Base-by-base conservation (phyloP, 1,140 invertebrate genomes). In the Hormaphis cornu region DNA sequence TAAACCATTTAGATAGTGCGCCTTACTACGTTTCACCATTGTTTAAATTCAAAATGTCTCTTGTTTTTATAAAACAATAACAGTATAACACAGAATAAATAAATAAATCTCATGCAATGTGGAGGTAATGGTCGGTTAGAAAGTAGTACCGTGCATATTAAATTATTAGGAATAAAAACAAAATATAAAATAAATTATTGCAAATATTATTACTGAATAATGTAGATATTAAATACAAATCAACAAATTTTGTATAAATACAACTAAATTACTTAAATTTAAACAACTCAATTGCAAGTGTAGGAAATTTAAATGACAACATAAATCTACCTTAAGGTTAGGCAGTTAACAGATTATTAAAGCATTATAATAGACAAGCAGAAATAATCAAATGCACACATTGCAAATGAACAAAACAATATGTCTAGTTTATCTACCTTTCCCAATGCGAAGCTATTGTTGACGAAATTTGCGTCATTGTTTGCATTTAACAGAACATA, bases 351-450 rank as follows among this genome's bases (percentile, higher is more conserved):
- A 66, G 26, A 66, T 66, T n/a, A 16, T 66, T 48, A 66, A 46
- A 66, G 61, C 42, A 50, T 66, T 66, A 50, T 22, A 50, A 66
- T 66, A 66, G 61, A 66, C 28, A 66, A 66, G 61, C 61, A 66
- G 44, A 66, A 66, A 48, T 66, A 66, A 48, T 66, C 61, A n/a
- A 66, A 66, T 7, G 61, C 61, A 50, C 61, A 66, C 44, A 66
- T 66, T 50, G 28, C 44, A n/a, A 66, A 66, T 48, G 50, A 66
- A 66, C 61, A 66, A 14, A 66, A 46, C 18, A 66, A 26, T 28
- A 66, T 50, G 28, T 66, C 61, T 22, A 66, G 28, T 66, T 66
- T 66, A 66, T 66, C 61, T 66, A 66, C 61, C 61, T 66, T 30
- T 66, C 61, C 61, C 61, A 66, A 33, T 5, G 61, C 30, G 42